phyloP scores from a whole-genome alignment of 2,888 invertebrate species.

The Serrognathus titanus region DNA sequence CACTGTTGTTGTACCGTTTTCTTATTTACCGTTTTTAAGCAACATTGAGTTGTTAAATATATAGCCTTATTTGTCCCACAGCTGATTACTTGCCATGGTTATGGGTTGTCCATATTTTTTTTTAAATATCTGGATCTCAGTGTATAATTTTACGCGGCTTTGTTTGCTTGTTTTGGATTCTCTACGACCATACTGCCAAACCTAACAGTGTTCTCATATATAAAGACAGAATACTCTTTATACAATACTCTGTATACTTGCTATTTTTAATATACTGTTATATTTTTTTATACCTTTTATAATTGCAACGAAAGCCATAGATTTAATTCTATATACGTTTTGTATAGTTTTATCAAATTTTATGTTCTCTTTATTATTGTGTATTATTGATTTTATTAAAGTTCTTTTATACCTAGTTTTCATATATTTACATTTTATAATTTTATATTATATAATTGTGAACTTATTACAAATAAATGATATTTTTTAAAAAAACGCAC shows the following conservation, averaged over 20 bases:
- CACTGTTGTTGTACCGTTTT: slow-evolving; percentile 22
- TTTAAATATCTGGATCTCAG: slow-evolving; percentile 40
- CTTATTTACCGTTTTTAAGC: slow-evolving; percentile 23
- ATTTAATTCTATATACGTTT: slow-evolving; percentile 42
- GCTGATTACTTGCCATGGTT: slow-evolving; percentile 44
- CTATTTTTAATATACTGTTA: slow-evolving; percentile 23
- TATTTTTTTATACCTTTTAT: slow-evolving; percentile 27
- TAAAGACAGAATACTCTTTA: slow-evolving; percentile 26
- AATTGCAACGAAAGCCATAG: slow-evolving; percentile 40
- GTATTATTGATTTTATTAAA: slow-evolving; percentile 47
- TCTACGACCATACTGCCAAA: slow-evolving; percentile 24
- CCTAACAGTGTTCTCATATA: slow-evolving; percentile 26
- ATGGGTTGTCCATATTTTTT: slow-evolving; percentile 40
- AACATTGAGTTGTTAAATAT: slow-evolving; percentile 12
- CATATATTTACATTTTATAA: slow-evolving; percentile 49
- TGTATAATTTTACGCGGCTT: slow-evolving; percentile 29
- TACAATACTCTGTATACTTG: slow-evolving; percentile 24
- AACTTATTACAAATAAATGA: slow-evolving; percentile 43
- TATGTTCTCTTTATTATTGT: slow-evolving; percentile 45
- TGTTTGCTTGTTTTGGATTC: slow-evolving; percentile 29
- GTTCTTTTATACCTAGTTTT: slow-evolving; percentile 44
- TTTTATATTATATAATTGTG: slow-evolving; percentile 47
- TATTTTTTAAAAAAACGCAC: slow-evolving; percentile 18
- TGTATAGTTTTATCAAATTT: slow-evolving; percentile 50
- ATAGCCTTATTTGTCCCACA: slow-evolving; percentile 31